Base-by-base conservation (phyloP, 2,888 invertebrate species). In the Xylocampa areola region DNA sequence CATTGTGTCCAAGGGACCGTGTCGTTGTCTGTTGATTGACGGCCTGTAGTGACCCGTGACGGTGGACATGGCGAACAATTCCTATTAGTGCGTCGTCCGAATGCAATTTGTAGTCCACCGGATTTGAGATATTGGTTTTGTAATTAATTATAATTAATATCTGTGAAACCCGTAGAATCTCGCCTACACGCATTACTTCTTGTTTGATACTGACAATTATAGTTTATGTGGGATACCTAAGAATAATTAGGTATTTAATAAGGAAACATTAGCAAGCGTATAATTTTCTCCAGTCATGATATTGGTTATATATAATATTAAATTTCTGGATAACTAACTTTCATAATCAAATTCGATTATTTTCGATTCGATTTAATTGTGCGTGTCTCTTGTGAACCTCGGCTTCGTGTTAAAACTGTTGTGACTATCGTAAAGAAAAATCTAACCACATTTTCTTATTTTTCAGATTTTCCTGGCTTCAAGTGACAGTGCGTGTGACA, bases 1-100 rank as follows among this genome's bases (percentile, higher is more conserved):
- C 71, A 81, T 82, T 77, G 81, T 81, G 69, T 65, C 62, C 77
- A 75, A 69, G 76, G 68, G 68, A 69, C 33, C 68, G 47, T 77
- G 50, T 60, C 75, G 54, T 35, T 58, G 47, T 51, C 62, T 71
- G 41, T 49, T 78, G 85, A 84, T 82, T 70, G 84, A 80, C 69
- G 75, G 62, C 50, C 50, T 62, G 19, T 54, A 63, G 52, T 74
- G 81, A 79, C 67, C 81, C 82, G 72, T 79, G 78, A 73, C 81
- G 70, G 44, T 62, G 71, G 75, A 68, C 72, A 68, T 66, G 67
- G 67, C 73, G 55, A 73, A 70, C 73, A 61, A 66, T 63, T 55
- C 59, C 65, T 59, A 59, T 59, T 55, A 48, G 40, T 57, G 33
- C 43, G 51, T 36, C 29, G 53, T 39, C 29, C 53, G 41, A 48